Evolutionary conservation across 1,140 invertebrate genomes (phyloP), one percentile per base, ranked within the genome.

Genomic region (Steinernema khuongi): DNA sequence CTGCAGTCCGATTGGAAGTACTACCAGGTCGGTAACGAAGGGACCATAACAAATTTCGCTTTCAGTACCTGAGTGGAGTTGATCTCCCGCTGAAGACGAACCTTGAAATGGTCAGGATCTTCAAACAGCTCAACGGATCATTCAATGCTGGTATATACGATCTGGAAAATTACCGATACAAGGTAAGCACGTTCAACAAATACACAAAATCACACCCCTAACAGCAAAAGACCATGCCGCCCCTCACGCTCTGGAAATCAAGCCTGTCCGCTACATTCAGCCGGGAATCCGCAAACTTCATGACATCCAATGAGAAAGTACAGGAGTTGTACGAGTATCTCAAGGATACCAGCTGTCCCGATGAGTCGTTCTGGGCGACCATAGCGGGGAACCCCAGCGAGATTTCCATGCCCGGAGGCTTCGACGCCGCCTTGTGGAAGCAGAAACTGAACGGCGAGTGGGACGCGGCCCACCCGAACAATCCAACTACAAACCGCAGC

Each of bases 231-330:
- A n/a, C n/a, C n/a, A n/a, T n/a, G n/a, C 66, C 76, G 1, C 79
- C 80, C 22, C 26, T 82, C 14, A 71, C 74, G 30, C 31, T 82
- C 0, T 82, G 72, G 28, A 84, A 84, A 36, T 79, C 80, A 29
- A 77, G 80, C 70, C 71, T 82, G 28, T 82, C 82, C 4, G 76
- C 80, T 18, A 67, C 80, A 18, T 28, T 82, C 2, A 68, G 73
- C 11, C 50, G 81, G 26, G 76, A 72, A 44, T 72, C 74, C 2
- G 80, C 77, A 14, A 31, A 79, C 44, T 81, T 43, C 31, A 70
- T 79, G 36, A 32, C 84, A 1, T 31, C 30, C n/a, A 77, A 71
- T 44, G 28, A 43, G 1, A 74, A 71, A 68, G 82, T 83, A 1
- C 11, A 68, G 17, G 43, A 68, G 19, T 22, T 77, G 7, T 26